Base-by-base conservation (phyloP, 2,797 vertebrate genomes). In the Hafferia zeledoni region DNA sequence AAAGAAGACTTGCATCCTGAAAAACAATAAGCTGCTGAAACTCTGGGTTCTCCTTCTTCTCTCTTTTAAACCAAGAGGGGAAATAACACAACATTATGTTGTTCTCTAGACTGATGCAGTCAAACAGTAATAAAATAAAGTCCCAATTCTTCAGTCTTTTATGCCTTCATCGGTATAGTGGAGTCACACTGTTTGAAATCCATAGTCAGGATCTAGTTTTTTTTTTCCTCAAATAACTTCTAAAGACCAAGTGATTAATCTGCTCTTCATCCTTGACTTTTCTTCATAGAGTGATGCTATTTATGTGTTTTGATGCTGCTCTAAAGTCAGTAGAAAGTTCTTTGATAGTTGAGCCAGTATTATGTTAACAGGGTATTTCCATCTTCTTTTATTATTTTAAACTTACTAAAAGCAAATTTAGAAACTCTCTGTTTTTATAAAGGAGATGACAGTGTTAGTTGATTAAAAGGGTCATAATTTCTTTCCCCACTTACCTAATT, bases 401-500 rank as follows among this genome's bases (percentile, higher is more conserved):
- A 84, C 39, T 83, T 93, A 87, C 5, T 31, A 65, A 92, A 93
- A 83, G 25, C 52, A 81, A 88, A 63, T 87, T 63, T 89, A 92
- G 90, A 93, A 96, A 80, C 24, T 30, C n/a, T 79, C 13, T 89
- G 33, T 94, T 93, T 89, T 93, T 89, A 76, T 75, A 61, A 81
- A 92, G 78, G 27, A 79, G 59, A 57, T 90, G 72, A 80, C 53
- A 82, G 70, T 79, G 59, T 60, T 86, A 49, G 67, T 27, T 95
- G 78, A 94, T 93, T 94, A 92, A 92, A 90, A 93, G 47, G 80
- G 74, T 46, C 41, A 83, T 88, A 89, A 97, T 96, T 91, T 96
- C 92, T 69, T 93, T 72, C 60, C 57, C 69, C 69, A 81, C 56
- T 87, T 81, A 49, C 41, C 83, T 93, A 46, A 52, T 92, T 86